Evolutionary conservation across 2,113 vertebrate genomes (phyloP), one percentile per base, ranked within the genome.

Genomic region (Sula dactylatra): DNA sequence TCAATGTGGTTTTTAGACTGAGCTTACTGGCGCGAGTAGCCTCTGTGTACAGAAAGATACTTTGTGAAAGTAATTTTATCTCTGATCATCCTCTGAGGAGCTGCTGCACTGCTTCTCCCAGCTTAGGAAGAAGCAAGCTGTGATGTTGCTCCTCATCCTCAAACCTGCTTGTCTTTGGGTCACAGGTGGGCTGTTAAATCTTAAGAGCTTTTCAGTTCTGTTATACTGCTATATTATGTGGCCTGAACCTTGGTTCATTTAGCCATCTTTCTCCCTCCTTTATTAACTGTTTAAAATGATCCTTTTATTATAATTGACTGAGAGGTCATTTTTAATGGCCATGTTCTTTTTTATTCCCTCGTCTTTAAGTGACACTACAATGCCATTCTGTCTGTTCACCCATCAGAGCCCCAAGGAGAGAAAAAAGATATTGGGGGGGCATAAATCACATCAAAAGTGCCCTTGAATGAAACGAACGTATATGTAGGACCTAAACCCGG

Each of bases 401-500:
- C 6, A 2, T 15, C n/a, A 38, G n/a, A 38, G n/a, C 45, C 72
- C 34, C 8, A 20, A 27, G 36, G 8, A 55, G 40, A 55, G 44
- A 13, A 36, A 69, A 58, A 72, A 27, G 12, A 27, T 27, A 13
- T 0, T 7, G 26, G 25, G 15, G 14, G 26, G 11, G 20, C 10
- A 34, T 29, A 71, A 72, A 45, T 61, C 36, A 7, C 44, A 11
- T 25, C 36, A 12, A 34, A 73, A 26, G 42, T 34, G 22, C 38
- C 9, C 7, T 26, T 29, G 31, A 74, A 5, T 27, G 54, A 78
- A 10, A 20, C 16, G 59, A 15, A 13, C 0, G 2, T 8, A 2
- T 10, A 0, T 11, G n/a, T 6, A 25, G 65, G 38, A 13, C n/a
- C 9, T 40, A 25, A 61, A 45, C 1, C 5, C 1, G 4, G 7